Evolutionary conservation across 2,888 invertebrate species (phyloP).

Genomic region (Volucella inflata): DNA sequence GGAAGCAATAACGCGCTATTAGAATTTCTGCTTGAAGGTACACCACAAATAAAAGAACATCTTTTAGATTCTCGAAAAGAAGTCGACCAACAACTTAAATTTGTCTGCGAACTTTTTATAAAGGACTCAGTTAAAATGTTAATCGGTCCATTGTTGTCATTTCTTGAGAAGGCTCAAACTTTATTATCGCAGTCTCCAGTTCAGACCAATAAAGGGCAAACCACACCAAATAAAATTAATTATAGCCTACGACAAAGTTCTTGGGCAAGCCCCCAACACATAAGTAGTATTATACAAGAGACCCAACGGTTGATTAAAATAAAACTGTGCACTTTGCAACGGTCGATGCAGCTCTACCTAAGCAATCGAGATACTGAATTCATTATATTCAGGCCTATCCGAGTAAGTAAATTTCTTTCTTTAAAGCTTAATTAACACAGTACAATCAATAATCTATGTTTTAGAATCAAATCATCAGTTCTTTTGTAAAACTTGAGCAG

Average conservation of each 20-base stretch:
- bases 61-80: constrained; percentile 97
- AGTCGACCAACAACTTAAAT: constrained; percentile 96
- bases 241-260: constrained; percentile 84
- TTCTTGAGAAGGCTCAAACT: constrained; percentile 89
- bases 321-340: constrained; percentile 91
- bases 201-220: constrained; percentile 60
- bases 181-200: constrained; percentile 72
- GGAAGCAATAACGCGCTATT: constrained; percentile 95
- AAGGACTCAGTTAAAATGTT: constrained; percentile 90
- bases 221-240: constrained; percentile 77
- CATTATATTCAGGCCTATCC: constrained; percentile 96
- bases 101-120: constrained; percentile 95
- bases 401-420: constrained; percentile 85
- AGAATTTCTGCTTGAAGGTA: constrained; percentile 96
- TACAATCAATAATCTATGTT: constrained; percentile 46
- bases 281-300: constrained; percentile 90
- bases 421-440: background rate
- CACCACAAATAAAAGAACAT: constrained; percentile 96
- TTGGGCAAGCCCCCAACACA: constrained; percentile 89
- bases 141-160: constrained; percentile 89
- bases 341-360: constrained; percentile 96
- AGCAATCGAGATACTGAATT: constrained; percentile 98
- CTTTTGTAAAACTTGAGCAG: constrained; percentile 93
- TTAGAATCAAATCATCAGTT: constrained; percentile 94
- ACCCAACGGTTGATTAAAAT: constrained; percentile 91